A percentile compares a stretch with the other conserved stretches of the same genome.
These are phyloP conservation scores for Coluber constrictor DNA, from an alignment of 2,797 vertebrate genomes.

Conservation along the genomic window DNA sequence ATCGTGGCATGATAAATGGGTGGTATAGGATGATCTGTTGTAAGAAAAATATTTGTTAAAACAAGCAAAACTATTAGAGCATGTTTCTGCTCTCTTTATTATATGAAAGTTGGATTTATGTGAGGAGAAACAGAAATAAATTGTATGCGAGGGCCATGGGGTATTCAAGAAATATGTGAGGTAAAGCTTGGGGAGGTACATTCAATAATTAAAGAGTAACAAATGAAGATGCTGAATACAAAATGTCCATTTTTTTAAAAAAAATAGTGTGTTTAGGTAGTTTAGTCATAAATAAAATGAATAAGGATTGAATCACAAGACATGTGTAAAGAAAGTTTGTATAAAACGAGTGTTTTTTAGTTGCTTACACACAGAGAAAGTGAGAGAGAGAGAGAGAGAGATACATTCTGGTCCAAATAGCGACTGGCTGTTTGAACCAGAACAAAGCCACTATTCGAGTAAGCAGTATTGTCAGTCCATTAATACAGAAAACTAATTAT, in stretches of 20 bases:
- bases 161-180: background rate
- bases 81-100: background rate
- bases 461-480: background rate
- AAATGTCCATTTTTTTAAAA: background rate
- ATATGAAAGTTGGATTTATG: background rate
- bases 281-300: background rate
- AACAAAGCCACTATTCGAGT: background rate
- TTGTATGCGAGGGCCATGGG: background rate
- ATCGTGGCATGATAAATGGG: background rate
- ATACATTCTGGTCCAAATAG: too few species aligned
- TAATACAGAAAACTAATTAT: background rate
- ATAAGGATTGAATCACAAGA: background rate
- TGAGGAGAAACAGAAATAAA: background rate
- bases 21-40: background rate
- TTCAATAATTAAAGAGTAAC: background rate
- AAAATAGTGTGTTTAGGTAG: background rate
- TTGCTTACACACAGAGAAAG: too few species aligned
- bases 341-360: background rate
- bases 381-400: too few species aligned
- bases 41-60: background rate
- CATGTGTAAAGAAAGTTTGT: background rate
- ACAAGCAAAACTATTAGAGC: background rate
- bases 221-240: background rate
- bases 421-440: too few species aligned
- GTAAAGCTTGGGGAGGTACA: background rate